These are phyloP conservation scores for Cosmia trapezina DNA, from an alignment of 2,888 invertebrate species.

Conservation along the genomic window DNA sequence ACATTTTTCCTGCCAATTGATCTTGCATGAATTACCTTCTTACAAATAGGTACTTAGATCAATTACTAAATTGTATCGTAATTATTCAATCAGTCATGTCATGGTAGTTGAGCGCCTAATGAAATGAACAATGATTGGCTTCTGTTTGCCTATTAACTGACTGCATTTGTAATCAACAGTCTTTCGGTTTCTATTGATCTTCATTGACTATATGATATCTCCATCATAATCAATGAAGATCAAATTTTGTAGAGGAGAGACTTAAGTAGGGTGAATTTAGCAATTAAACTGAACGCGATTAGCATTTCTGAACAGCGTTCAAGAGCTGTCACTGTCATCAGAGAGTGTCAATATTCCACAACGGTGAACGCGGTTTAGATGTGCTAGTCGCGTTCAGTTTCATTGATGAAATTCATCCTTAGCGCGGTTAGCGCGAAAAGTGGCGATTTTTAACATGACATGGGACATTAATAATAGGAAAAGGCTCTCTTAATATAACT, in stretches of 20 bases:
- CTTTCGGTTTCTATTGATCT: slow-evolving; percentile 34
- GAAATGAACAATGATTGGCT: slow-evolving; percentile 42
- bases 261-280: neutral
- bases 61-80: slow-evolving; percentile 20
- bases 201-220: neutral
- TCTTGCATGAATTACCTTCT: slow-evolving; percentile 20
- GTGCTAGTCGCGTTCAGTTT: neutral
- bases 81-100: slow-evolving; percentile 42
- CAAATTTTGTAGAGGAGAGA: slow-evolving; percentile 1
- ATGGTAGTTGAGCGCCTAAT: slow-evolving; percentile 48
- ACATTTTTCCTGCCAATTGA: slow-evolving; percentile 18
- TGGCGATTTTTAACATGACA: too few relatives aligned
- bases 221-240: too few relatives aligned
- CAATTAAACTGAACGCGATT: neutral
- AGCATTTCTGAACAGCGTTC: neutral
- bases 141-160: slow-evolving; percentile 28
- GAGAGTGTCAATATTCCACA: neutral
- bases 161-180: slow-evolving; percentile 38
- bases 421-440: neutral
- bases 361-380: neutral
- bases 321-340: neutral
- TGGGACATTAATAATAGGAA: neutral
- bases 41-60: slow-evolving; percentile 18
- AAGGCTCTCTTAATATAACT: neutral
- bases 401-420: neutral